These are phyloP conservation scores for Tapirus indicus DNA, from an alignment of 2,797 vertebrate species.

Conservation along the genomic window DNA sequence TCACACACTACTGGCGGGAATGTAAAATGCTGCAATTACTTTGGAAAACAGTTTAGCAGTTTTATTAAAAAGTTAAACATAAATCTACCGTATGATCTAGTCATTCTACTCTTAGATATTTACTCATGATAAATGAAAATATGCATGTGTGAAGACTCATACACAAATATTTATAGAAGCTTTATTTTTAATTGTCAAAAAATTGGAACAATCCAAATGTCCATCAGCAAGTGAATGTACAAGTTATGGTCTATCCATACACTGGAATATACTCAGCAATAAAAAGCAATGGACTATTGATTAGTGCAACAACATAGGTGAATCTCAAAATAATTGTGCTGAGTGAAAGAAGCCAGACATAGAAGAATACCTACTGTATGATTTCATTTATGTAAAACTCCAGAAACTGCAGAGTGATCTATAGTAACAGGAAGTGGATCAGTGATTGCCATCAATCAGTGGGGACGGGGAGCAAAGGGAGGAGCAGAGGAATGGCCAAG, in stretches of 20 bases:
- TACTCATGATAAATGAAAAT: not conserved
- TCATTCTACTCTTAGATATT: not conserved
- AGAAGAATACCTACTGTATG: not conserved
- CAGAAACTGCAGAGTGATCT: not conserved
- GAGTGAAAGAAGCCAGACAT: not conserved
- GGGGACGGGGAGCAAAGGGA: not conserved
- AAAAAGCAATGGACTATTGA: not conserved
- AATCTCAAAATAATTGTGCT: not conserved
- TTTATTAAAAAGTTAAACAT: not conserved
- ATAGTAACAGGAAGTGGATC: not conserved
- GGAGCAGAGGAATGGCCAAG: not conserved
- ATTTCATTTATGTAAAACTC: not conserved
- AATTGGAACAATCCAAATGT: not conserved
- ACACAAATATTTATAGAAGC: not conserved
- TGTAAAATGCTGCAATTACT: not conserved
- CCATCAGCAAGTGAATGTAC: not conserved
- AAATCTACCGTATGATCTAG: not conserved
- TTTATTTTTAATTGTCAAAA: not conserved
- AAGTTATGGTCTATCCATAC: fast-evolving
- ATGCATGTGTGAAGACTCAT: not conserved
- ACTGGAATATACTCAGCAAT: not conserved
- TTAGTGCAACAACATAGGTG: not conserved
- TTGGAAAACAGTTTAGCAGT: not conserved
- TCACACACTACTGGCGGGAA: fast-evolving
- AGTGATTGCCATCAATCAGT: fast-evolving